Evolutionary conservation across 2,888 invertebrate species (phyloP), one percentile per base, ranked within the genome.

Genomic region (Polydrusus tereticollis): DNA sequence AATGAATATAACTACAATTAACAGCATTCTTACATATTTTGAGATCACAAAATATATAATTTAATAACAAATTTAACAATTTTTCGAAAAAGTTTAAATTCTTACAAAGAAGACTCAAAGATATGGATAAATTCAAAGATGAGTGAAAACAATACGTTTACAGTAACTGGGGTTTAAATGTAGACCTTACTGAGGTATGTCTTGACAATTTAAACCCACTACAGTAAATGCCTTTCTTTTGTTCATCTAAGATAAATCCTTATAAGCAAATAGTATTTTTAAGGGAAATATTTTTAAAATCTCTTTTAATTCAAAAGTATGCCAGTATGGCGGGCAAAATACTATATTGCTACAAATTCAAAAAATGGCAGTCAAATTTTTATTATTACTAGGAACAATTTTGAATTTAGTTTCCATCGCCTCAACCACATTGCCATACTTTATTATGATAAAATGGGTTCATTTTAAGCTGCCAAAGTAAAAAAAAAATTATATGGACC

Each of bases 41-140:
- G 85, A 85, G 85, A 85, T 85, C 85, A 85, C 85, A 85, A 85
- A 85, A 85, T 84, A 85, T 83, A 84, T 84, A 83, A 82, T 80
- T 83, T 81, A 66, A 73, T 83, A 84, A 84, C 83, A 85, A 84
- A 84, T 84, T 82, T 80, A 85, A 84, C 84, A 84, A 83, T 83
- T 79, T 78, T 59, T 50, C 8, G 43, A 66, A 66, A 57, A 72
- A 23, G n/a, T 69, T 70, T 67, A 74, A 71, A 77, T 74, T 74
- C 68, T 72, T 70, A 71, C 60, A 67, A 74, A 77, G 75, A 71
- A 68, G 68, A 75, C 66, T 74, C 66, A 20, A 63, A 67, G 29
- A 33, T 55, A 52, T 26, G 26, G 14, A 38, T 12, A n/a, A 38
- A 38, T n/a, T 1, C 38, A n/a, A n/a, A 38, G 38, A 38, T 38